Evolutionary conservation across 2,113 vertebrate genomes (phyloP).

Genomic region (Alethe castanea): DNA sequence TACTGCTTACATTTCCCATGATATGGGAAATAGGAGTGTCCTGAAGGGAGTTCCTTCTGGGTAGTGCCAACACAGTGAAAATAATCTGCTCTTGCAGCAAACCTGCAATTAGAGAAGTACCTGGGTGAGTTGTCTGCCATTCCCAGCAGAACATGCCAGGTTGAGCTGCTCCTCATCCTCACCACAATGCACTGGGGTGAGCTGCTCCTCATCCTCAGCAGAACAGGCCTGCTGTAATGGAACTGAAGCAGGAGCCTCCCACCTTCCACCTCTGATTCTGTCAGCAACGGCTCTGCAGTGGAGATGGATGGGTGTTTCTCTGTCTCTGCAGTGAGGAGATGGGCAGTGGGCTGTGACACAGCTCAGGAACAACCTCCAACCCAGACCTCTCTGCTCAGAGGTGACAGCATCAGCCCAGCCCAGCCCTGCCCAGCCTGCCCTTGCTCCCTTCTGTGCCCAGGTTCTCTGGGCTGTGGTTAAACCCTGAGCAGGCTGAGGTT

Average conservation of each 20-base stretch:
- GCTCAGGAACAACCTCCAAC: neutral
- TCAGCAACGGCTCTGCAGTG: accelerated
- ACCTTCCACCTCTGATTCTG: accelerated
- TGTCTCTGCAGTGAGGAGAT: accelerated
- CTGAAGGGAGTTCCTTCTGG: neutral
- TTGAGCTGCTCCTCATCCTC: neutral
- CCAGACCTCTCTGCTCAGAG: neutral
- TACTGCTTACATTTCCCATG: neutral
- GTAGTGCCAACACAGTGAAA: neutral
- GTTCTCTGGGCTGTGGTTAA: neutral
- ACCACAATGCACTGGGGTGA: too few species aligned
- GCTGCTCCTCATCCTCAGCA: neutral
- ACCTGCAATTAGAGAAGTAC: neutral
- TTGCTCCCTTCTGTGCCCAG: neutral
- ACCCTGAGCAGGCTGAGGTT: constrained; percentile 11
- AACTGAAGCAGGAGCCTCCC: neutral
- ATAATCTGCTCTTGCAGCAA: neutral
- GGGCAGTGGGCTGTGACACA: neutral
- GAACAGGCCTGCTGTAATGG: accelerated
- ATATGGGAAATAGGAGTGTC: neutral
- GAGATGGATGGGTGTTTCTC: neutral
- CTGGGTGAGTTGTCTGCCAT: neutral
- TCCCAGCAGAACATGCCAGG: neutral
- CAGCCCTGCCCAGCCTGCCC: neutral
- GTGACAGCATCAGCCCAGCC: neutral